Evolutionary conservation across 2,888 invertebrate genomes (phyloP).

Genomic region (Latrodectus elegans): DNA sequence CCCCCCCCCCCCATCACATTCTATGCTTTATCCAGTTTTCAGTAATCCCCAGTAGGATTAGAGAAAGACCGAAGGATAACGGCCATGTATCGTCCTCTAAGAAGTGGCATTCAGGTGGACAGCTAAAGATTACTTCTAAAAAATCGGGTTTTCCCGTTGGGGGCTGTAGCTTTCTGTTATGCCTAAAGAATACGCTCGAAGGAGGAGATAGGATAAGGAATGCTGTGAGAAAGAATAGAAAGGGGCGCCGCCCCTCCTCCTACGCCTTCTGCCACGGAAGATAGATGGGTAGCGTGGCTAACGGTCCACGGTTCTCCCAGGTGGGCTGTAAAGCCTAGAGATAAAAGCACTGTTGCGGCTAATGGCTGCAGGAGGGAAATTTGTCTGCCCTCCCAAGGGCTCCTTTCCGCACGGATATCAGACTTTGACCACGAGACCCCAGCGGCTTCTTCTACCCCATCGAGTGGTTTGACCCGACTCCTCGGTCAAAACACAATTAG

Average conservation of each 20-base stretch:
- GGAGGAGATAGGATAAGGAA: slow-evolving; percentile 48
- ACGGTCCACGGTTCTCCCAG: slow-evolving; percentile 68
- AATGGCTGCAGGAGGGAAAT: slow-evolving; percentile 69
- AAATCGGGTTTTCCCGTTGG: slow-evolving; percentile 66
- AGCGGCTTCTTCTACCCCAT: slow-evolving; percentile 50
- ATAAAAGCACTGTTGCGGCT: slow-evolving; percentile 70
- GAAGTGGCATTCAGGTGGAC: slow-evolving; percentile 68
- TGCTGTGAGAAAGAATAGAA: slow-evolving; percentile 37
- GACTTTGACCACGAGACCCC: slow-evolving; percentile 66
- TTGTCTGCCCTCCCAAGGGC: slow-evolving; percentile 69
- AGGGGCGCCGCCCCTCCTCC: slow-evolving; percentile 5
- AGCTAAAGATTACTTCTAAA: slow-evolving; percentile 69
- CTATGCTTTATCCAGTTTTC: slow-evolving; percentile 68
- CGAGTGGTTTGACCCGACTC: slow-evolving; percentile 59
- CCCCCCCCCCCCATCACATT: slow-evolving; percentile 40
- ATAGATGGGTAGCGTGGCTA: slow-evolving; percentile 68
- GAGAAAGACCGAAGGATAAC: slow-evolving; percentile 52
- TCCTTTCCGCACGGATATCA: slow-evolving; percentile 68
- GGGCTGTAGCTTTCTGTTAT: slow-evolving; percentile 70
- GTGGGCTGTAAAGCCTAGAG: slow-evolving; percentile 69
- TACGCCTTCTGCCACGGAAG: slow-evolving; percentile 57
- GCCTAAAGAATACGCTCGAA: slow-evolving; percentile 61
- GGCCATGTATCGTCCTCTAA: slow-evolving; percentile 69
- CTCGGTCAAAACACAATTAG: slow-evolving; percentile 67
- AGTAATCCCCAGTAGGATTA: slow-evolving; percentile 67